These are phyloP conservation scores for Globodera ellingtonae DNA, from an alignment of 1,140 invertebrate species.

Conservation along the genomic window DNA sequence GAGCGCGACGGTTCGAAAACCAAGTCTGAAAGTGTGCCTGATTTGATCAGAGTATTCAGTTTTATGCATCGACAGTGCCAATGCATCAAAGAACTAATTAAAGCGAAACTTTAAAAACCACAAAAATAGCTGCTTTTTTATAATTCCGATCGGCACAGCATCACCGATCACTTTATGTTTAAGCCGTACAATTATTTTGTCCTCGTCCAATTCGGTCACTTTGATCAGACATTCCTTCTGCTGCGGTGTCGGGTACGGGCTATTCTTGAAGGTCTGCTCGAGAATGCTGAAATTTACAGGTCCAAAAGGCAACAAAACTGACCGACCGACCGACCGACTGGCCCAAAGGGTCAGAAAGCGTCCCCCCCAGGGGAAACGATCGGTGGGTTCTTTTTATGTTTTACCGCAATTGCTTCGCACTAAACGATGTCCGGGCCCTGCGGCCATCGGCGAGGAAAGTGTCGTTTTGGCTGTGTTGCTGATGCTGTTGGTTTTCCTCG, in stretches of 20 bases:
- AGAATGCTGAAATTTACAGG: conserved; percentile 3
- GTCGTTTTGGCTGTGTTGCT: neutral
- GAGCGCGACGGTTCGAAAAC: conserved; percentile 36
- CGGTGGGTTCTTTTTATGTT: no score
- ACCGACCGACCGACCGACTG: no score
- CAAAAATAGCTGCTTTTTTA: no score
- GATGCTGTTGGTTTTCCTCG: conserved; percentile 28
- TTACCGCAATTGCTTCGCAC: conserved; percentile 12
- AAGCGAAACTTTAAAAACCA: no score
- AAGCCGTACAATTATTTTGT: conserved; percentile 33
- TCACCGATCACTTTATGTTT: neutral
- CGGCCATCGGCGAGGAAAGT: neutral
- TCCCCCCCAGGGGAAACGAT: no score
- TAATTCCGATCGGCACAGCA: neutral
- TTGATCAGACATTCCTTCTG: conserved; percentile 30
- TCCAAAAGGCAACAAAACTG: no score
- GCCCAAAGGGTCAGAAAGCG: no score
- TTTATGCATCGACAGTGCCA: neutral
- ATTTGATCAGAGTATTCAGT: neutral
- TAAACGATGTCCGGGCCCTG: conserved; percentile 23
- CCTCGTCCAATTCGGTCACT: conserved; percentile 29
- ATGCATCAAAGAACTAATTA: no score
- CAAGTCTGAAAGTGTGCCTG: conserved; percentile 26
- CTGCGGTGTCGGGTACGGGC: conserved; percentile 14
- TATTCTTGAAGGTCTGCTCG: conserved; percentile 3